Percentiles rank a stretch among this genome's conserved stretches.
Evolutionary conservation across 2,113 vertebrate species (phyloP).

Genomic region (Ptilonorhynchus violaceus): DNA sequence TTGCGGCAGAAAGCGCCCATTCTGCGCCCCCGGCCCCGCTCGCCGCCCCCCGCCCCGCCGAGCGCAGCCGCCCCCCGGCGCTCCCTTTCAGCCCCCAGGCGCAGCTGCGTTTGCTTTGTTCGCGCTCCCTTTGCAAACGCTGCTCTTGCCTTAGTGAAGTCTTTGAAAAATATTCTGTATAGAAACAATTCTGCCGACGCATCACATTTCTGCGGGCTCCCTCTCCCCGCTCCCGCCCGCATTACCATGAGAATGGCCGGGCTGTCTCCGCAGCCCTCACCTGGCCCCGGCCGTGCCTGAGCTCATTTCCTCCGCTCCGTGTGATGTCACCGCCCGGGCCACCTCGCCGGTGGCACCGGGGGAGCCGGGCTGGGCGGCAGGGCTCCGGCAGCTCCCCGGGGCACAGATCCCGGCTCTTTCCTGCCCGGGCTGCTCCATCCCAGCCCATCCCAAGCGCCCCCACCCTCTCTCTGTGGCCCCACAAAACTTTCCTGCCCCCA

Average conservation of each 20-base stretch:
- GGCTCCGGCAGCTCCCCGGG: not conserved
- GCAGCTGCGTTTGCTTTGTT: slow-evolving; percentile 66
- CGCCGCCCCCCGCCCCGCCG: not conserved
- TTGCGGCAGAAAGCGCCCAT: not conserved
- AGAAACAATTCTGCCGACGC: slow-evolving; percentile 47
- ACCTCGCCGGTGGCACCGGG: not conserved
- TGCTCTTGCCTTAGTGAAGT: slow-evolving; percentile 45
- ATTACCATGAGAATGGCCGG: slow-evolving; percentile 37
- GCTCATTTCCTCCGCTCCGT: not conserved
- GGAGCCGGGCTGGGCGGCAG: fast-evolving
- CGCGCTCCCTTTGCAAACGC: slow-evolving; percentile 28
- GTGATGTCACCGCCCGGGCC: not conserved
- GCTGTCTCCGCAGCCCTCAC: slow-evolving; percentile 20
- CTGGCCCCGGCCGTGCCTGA: not conserved
- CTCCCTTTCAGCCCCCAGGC: slow-evolving; percentile 46
- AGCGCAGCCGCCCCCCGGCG: slow-evolving; percentile 23
- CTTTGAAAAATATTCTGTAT: slow-evolving; percentile 55
- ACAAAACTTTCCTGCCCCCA: no score
- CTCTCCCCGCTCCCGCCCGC: not conserved
- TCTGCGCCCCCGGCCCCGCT: slow-evolving; percentile 11
- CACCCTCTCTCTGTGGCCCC: fast-evolving
- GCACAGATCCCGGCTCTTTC: not conserved
- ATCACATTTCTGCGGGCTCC: slow-evolving; percentile 27
- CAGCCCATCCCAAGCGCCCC: not conserved
- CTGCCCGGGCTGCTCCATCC: not conserved